Percentiles rank a stretch among this genome's conserved stretches.
Conservation (phyloP, 2,888 invertebrate genomes). For the Apamea anceps region DNA sequence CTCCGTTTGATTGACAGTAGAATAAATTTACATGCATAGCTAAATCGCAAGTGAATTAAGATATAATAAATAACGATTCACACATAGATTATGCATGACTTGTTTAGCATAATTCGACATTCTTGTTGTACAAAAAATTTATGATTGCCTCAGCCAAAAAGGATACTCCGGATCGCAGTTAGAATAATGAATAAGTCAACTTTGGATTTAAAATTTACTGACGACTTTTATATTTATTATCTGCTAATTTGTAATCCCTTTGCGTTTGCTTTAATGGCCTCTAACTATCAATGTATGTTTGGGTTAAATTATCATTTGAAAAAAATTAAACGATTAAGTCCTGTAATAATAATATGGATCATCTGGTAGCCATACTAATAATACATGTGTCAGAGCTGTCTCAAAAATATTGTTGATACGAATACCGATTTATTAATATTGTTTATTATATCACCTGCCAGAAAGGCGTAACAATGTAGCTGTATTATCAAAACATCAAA, state of each 20-base stretch:
- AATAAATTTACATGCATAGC: constrained; percentile 44
- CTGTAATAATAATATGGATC: neutral
- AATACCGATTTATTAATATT: constrained; percentile 41
- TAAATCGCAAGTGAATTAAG: constrained; percentile 48
- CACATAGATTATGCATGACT: constrained; percentile 58
- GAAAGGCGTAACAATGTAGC: constrained; percentile 41
- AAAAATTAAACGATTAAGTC: neutral
- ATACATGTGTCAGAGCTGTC: constrained; percentile 8
- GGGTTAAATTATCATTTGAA: constrained; percentile 47
- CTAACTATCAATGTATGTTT: constrained; percentile 41
- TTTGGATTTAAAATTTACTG: constrained; percentile 64
- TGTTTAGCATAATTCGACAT: constrained; percentile 70
- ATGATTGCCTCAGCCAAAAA: constrained; percentile 61
- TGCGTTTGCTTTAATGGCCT: constrained; percentile 64
- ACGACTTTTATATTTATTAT: constrained; percentile 62
- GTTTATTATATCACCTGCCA: constrained; percentile 36
- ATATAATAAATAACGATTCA: constrained; percentile 51
- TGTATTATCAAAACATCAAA: constrained; percentile 62
- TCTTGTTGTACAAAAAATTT: constrained; percentile 67
- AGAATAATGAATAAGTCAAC: constrained; percentile 67
- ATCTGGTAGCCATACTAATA: neutral
- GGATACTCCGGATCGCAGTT: constrained; percentile 58
- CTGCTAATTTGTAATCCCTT: constrained; percentile 62
- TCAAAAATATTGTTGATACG: constrained; percentile 41
- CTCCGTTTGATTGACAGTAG: constrained; percentile 53